phyloP scores from a whole-genome alignment of 1,140 invertebrate genomes.

The Ceratina japonica region DNA sequence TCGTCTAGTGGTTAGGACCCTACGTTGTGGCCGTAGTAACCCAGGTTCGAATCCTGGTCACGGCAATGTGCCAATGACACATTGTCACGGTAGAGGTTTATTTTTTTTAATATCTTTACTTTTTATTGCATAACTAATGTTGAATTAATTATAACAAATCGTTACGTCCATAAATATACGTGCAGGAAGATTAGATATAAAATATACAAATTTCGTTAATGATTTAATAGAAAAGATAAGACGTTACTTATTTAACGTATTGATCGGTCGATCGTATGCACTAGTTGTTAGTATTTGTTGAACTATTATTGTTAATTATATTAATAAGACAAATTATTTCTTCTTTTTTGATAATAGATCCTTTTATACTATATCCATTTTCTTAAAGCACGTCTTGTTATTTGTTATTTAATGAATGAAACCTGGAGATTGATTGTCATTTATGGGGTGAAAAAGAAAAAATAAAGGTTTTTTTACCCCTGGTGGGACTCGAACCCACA shows the following conservation, averaged over 20 bases:
- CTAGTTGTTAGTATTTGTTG: background rate
- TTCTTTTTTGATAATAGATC: background rate
- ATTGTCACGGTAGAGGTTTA: slow-evolving; percentile 65
- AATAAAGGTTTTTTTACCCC: slow-evolving; percentile 58
- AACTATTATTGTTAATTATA: background rate
- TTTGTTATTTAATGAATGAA: no score
- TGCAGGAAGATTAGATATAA: no score
- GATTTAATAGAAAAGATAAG: background rate
- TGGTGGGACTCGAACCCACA: slow-evolving; percentile 77
- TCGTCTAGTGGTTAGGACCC: slow-evolving; percentile 92
- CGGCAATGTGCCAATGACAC: slow-evolving; percentile 89
- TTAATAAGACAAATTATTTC: background rate
- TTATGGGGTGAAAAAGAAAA: background rate
- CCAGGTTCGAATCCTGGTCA: slow-evolving; percentile 97
- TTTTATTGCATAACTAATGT: background rate
- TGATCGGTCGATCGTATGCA: background rate
- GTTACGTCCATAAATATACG: background rate
- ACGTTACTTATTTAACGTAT: slow-evolving; percentile 3
- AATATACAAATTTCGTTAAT: background rate
- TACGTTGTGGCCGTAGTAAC: slow-evolving; percentile 95
- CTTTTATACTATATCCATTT: no score
- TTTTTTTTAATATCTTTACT: slow-evolving; percentile 27
- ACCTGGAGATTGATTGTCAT: background rate
- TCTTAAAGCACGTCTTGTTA: no score
- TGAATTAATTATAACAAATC: background rate